These are phyloP conservation scores for Fragum fragum DNA, from an alignment of 2,888 invertebrate species.

Conservation along the genomic window DNA sequence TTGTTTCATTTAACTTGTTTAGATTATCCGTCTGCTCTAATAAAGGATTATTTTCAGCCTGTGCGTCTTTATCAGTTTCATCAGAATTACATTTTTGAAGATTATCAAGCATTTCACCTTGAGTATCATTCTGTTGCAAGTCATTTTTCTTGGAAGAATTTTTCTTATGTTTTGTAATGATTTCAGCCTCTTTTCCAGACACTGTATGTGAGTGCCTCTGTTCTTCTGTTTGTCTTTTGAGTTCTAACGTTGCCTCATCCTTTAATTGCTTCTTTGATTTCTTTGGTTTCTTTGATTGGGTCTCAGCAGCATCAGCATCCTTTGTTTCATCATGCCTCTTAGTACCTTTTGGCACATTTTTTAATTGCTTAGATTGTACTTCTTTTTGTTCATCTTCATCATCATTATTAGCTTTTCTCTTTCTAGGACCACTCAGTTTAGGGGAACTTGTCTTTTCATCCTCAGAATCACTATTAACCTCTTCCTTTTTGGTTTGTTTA, in stretches of 20 bases:
- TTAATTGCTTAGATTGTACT: conserved; percentile 23
- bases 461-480: conserved; percentile 14
- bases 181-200: conserved; percentile 18
- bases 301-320: conserved; percentile 33
- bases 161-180: conserved; percentile 36
- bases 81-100: neutral
- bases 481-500: conserved; percentile 20
- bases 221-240: conserved; percentile 62
- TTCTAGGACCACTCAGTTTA: conserved; percentile 18
- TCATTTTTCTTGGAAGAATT: conserved; percentile 23
- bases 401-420: conserved; percentile 17
- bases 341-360: conserved; percentile 33
- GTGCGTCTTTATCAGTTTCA: conserved; percentile 2
- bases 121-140: neutral
- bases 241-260: conserved; percentile 52
- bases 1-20: too few species aligned
- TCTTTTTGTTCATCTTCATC: conserved; percentile 27
- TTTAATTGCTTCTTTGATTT: conserved; percentile 53
- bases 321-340: conserved; percentile 34
- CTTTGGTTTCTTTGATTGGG: conserved; percentile 45
- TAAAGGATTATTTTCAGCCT: neutral
- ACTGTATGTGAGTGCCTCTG: conserved; percentile 59
- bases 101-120: neutral
- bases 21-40: too few species aligned
- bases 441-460: conserved; percentile 12